Evolutionary conservation across 2,888 invertebrate species (phyloP).

Genomic region (Selenia dentaria): DNA sequence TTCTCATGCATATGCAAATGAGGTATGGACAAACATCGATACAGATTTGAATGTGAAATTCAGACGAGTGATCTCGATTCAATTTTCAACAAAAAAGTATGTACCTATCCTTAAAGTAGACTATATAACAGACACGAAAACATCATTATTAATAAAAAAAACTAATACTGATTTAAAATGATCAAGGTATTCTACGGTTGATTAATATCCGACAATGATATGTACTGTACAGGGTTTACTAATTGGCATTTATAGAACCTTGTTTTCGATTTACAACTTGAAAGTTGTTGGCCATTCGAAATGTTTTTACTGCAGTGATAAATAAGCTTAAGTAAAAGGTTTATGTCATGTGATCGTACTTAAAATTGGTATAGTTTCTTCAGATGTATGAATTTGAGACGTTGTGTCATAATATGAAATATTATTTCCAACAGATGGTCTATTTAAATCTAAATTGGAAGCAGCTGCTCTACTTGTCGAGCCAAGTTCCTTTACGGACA

Average conservation of each 20-base stretch:
- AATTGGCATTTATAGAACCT: constrained; percentile 5
- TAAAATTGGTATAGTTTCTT: neutral
- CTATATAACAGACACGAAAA: constrained; percentile 30
- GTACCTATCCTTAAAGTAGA: constrained; percentile 40
- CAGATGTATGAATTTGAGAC: constrained; percentile 2
- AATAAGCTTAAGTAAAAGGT: neutral
- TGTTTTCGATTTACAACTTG: neutral
- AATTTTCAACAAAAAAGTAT: constrained; percentile 60
- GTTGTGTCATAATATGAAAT: constrained; percentile 12
- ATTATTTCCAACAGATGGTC: constrained; percentile 14
- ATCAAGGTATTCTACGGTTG: no score
- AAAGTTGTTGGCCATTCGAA: neutral
- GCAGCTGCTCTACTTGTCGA: constrained; percentile 19
- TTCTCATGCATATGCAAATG: constrained; percentile 74
- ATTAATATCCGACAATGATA: no score
- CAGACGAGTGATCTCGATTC: constrained; percentile 64
- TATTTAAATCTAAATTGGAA: constrained; percentile 24
- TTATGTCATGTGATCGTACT: neutral
- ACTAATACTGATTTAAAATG: no score
- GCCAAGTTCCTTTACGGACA: constrained; percentile 5
- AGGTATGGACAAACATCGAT: constrained; percentile 71
- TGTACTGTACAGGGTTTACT: neutral
- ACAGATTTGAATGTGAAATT: constrained; percentile 75
- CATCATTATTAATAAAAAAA: neutral
- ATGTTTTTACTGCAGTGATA: neutral